Evolutionary conservation across 2,797 vertebrate genomes (phyloP).

Genomic region (Enteromius treurensis): DNA sequence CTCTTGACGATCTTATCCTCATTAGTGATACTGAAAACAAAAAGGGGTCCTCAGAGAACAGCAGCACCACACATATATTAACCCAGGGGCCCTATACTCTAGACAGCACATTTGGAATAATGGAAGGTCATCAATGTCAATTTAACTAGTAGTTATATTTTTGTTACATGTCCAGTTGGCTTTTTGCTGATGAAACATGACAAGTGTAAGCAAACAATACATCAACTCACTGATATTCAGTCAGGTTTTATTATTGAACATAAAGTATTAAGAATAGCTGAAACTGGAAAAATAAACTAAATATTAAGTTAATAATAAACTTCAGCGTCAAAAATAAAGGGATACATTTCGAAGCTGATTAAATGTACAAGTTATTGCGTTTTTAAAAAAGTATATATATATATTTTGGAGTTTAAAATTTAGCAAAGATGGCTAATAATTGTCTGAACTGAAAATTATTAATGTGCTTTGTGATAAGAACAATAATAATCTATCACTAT

Average conservation of each 20-base stretch:
- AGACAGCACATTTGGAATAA: conserved; percentile 32
- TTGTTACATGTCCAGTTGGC: not conserved
- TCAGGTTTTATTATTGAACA: not conserved
- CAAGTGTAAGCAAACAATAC: conserved; percentile 1
- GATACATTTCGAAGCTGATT: not conserved
- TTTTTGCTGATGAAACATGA: not conserved
- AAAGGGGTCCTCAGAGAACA: conserved; percentile 53
- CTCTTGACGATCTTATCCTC: conserved; percentile 56
- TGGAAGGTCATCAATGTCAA: conserved; percentile 22
- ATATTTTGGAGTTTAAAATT: not conserved
- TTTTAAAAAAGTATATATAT: not conserved
- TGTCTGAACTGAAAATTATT: not conserved
- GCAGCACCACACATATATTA: conserved; percentile 47
- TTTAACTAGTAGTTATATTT: not conserved
- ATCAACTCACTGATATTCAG: not conserved
- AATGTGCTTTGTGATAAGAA: not conserved
- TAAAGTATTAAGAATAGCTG: not conserved
- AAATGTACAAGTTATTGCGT: not conserved
- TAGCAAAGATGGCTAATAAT: not conserved
- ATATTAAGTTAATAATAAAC: not conserved
- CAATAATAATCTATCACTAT: not conserved
- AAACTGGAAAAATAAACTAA: not conserved
- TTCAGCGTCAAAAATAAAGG: not conserved
- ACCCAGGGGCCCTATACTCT: conserved; percentile 37
- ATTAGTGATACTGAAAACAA: conserved; percentile 61